Evolutionary conservation across 2,797 vertebrate genomes (phyloP), one percentile per base, ranked within the genome.

Genomic region (Tragopan temminckii): DNA sequence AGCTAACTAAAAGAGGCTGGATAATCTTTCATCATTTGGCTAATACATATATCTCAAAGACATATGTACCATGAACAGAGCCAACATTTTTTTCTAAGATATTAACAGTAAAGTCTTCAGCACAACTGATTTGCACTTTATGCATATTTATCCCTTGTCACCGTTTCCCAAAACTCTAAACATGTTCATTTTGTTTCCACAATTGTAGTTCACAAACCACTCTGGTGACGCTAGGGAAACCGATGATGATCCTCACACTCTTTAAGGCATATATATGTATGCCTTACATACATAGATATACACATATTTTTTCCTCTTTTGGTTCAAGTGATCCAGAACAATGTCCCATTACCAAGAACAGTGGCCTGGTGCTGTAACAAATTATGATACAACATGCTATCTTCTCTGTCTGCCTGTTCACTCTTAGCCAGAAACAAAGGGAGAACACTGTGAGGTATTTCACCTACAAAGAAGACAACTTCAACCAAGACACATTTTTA

Each of bases 81-180:
- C 4, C 70, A 94, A 82, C 25, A 21, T 75, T 66, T 92, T 95
- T 95, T 79, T 80, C 83, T 52, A 66, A 89, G 75, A 29, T 40
- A 62, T 67, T 69, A 84, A 74, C 48, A 90, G 52, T 38, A 96
- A 78, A 69, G 59, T 36, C 31, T 87, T 89, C 88, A 90, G 71
- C 68, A 77, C n/a, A 88, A 84, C 36, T 87, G 52, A 77, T 76
- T 95, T 95, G 67, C 42, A 36, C 45, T 64, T 91, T 35, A 64
- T 95, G 64, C 17, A 36, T 62, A 31, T 81, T 75, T 87, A 85
- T 67, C 7, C 20, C 25, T 27, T 52, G 59, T 15, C 69, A 66
- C 7, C 45, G 15, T 75, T 84, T 78, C 52, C 70, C 19, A 46
- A 14, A 62, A 21, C 10, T 89, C 23, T 70, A 5, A 71, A 90